Evolutionary conservation across 2,113 vertebrate species (phyloP).

Genomic region (Chrysemys picta): DNA sequence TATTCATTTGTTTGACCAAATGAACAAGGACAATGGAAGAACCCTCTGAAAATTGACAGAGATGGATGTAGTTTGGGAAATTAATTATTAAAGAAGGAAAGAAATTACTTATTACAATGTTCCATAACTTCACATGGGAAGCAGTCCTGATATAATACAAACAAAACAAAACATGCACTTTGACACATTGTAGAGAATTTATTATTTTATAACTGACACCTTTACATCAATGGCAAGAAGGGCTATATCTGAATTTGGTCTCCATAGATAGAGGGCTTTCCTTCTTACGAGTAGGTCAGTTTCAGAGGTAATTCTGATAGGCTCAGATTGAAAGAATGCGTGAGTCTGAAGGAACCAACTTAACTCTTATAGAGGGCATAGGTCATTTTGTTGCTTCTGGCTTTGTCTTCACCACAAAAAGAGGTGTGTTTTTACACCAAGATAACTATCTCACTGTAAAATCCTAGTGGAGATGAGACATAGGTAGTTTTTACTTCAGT

Average conservation of each 20-base stretch:
- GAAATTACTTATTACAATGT: background rate
- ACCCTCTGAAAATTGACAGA: background rate
- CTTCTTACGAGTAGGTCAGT: background rate
- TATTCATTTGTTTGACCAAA: background rate
- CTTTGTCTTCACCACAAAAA: background rate
- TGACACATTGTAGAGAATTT: background rate
- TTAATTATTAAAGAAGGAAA: background rate
- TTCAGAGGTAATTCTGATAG: background rate
- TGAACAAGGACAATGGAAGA: background rate
- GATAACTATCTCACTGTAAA: slow-evolving; percentile 15
- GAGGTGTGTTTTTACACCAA: background rate
- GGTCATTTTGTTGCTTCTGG: background rate
- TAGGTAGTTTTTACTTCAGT: background rate
- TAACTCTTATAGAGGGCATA: background rate
- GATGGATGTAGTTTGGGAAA: background rate
- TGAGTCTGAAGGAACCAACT: background rate
- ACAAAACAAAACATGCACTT: background rate
- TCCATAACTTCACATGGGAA: background rate
- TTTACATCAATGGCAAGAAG: slow-evolving; percentile 27
- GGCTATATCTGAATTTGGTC: background rate
- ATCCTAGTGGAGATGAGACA: background rate
- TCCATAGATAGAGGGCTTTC: background rate
- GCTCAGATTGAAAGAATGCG: slow-evolving; percentile 14
- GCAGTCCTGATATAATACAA: background rate
- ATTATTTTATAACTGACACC: background rate